These are phyloP conservation scores for Clusia tigrina DNA, from an alignment of 2,888 invertebrate genomes.

Conservation along the genomic window DNA sequence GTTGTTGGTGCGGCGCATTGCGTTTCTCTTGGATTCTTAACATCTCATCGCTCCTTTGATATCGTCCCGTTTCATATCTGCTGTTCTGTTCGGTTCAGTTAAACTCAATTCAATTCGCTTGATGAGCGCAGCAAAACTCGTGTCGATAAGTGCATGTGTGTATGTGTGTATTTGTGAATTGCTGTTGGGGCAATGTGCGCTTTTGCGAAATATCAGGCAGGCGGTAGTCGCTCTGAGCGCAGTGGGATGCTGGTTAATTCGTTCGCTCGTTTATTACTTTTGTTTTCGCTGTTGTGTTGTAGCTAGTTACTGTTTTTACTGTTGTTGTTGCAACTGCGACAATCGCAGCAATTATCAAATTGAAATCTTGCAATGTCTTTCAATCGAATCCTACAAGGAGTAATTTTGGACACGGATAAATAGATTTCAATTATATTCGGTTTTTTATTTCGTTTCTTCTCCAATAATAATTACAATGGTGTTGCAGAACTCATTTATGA, in stretches of 20 bases:
- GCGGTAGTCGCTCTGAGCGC: not conserved
- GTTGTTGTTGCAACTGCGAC: constrained; percentile 23
- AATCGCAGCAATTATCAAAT: constrained; percentile 36
- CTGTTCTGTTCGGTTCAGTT: constrained; percentile 13
- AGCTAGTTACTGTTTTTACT: constrained; percentile 6
- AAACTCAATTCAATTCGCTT: constrained; percentile 28
- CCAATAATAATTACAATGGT: too few species aligned
- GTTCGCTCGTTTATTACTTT: not conserved
- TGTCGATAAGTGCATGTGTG: not conserved
- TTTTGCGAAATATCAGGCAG: not conserved
- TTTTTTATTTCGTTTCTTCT: not conserved
- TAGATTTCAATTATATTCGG: not conserved
- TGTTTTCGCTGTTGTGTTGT: constrained; percentile 13
- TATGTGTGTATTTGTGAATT: not conserved
- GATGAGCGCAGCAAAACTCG: constrained; percentile 18
- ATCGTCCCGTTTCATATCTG: not conserved
- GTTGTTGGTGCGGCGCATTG: not conserved
- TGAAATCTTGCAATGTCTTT: constrained; percentile 31
- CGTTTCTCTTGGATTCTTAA: constrained; percentile 12
- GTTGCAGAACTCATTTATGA: too few species aligned
- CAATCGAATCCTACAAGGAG: not conserved
- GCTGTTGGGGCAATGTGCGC: not conserved
- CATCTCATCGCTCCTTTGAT: not conserved
- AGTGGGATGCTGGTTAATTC: not conserved
- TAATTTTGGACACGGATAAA: not conserved